Base-by-base conservation (phyloP, 2,797 vertebrate species). In the Myotis findleyi region DNA sequence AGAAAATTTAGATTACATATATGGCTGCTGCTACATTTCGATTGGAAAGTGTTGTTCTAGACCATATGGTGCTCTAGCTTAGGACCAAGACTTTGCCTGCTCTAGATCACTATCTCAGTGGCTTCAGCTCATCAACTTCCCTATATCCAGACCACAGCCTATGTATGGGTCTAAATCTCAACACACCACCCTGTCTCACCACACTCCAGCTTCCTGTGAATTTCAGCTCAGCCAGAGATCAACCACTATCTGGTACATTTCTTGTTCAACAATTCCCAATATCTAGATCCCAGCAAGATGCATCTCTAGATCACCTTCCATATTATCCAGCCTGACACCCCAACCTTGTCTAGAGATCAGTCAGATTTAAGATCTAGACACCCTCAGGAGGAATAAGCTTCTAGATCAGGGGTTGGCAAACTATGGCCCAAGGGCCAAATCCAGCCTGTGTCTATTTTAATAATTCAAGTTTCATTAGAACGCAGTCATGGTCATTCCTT, bases 91-190 rank as follows among this genome's bases (percentile, higher is more conserved):
- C 21, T 88, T 59, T 62, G 89, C 73, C 68, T 72, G 33, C 47
- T 96, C 64, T 95, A 94, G 94, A 93, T 92, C 64, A 88, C 1
- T 69, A 69, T 82, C 66, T 95, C 66, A 76, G 86, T 94, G 91
- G 68, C 92, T 96, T 92, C 79, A 66, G 49, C 44, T 93, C 90
- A 96, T 83, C 33, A 11, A 94, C 93, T 95, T 96, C 89, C 96
- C 94, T 64, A 91, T 59, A 82, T 91, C 49, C 87, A 96, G 92
- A 94, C 87, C 93, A 95, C 89, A 94, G 91, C 33, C 57, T 76
- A n/a, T 17, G 30, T 75, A 41, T 93, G 88, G 49, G 53, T 93
- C 96, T 94, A 83, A 92, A 92, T 90, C 93, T 95, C 77, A 94
- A 53, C 49, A 75, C 30, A 17, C 55, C 38, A 66, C 30, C 20